Evolutionary conservation across 2,113 vertebrate genomes (phyloP).

Genomic region (Megalops atlanticus): DNA sequence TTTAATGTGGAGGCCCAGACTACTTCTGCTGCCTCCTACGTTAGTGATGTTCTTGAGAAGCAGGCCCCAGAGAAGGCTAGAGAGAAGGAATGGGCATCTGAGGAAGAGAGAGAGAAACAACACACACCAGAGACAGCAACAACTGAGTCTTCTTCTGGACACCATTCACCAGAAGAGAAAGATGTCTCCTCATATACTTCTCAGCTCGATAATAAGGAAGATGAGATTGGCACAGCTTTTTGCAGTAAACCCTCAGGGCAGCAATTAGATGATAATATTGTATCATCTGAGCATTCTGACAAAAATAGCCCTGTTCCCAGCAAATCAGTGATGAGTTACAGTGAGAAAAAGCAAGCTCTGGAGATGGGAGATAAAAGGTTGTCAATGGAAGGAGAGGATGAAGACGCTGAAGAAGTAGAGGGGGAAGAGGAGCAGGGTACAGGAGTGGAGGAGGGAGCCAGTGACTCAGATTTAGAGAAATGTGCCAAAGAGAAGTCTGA

Average conservation of each 20-base stretch:
- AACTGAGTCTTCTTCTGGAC: conserved; percentile 51
- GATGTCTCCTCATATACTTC: conserved; percentile 49
- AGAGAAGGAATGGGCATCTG: conserved; percentile 21
- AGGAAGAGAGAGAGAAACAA: conserved; percentile 53
- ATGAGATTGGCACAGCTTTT: conserved; percentile 39
- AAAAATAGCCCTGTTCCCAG: conserved; percentile 53
- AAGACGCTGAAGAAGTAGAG: conserved; percentile 57
- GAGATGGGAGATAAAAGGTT: conserved; percentile 64
- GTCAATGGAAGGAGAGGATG: conserved; percentile 67
- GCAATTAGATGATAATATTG: conserved; percentile 66
- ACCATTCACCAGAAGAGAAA: conserved; percentile 52
- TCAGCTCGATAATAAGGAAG: conserved; percentile 28
- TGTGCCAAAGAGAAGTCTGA: conserved; percentile 90
- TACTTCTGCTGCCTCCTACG: neutral
- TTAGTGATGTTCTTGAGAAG: neutral
- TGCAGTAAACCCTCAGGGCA: conserved; percentile 39
- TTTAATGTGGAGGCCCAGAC: neutral
- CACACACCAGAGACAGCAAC: conserved; percentile 48
- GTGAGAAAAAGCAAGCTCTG: conserved; percentile 57
- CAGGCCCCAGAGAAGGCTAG: neutral
- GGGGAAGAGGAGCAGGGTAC: conserved; percentile 59
- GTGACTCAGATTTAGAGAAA: conserved; percentile 91
- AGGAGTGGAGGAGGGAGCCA: conserved; percentile 71
- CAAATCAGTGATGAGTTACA: conserved; percentile 50
- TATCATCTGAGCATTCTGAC: conserved; percentile 62